A percentile compares a stretch with the other conserved stretches of the same genome.
Conservation (phyloP, 2,113 vertebrate species). For the Penelope pileata region DNA sequence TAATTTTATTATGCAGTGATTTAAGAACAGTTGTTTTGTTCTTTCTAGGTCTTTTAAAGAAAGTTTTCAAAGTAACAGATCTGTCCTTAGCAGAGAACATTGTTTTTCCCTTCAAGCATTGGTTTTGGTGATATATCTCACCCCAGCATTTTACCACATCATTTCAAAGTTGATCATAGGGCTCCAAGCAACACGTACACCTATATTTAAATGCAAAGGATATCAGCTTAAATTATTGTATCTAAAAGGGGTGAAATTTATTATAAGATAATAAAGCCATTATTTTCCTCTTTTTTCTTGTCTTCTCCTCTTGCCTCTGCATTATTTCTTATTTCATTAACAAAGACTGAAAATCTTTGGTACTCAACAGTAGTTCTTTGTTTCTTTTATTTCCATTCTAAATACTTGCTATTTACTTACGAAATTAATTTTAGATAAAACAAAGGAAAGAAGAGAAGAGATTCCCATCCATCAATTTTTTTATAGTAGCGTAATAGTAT, state of each 20-base stretch:
- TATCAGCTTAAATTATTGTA: not conserved
- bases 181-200: not conserved
- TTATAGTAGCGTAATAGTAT: not conserved
- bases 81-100: not conserved
- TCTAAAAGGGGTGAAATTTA: not conserved
- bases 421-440: not conserved
- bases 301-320: not conserved
- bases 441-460: not conserved
- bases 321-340: not conserved
- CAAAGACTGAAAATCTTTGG: not conserved
- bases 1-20: not conserved
- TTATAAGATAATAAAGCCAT: not conserved
- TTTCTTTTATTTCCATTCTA: not conserved
- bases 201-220: not conserved
- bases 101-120: not conserved
- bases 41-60: not conserved
- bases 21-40: not conserved
- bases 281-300: not conserved
- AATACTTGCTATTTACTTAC: not conserved
- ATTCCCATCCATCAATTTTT: not conserved
- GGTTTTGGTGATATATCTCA: not conserved
- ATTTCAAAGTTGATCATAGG: not conserved
- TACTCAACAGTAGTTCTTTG: not conserved
- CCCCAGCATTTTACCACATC: not conserved
- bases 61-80: not conserved